These are phyloP conservation scores for Rhabdophis nuchalis DNA, from an alignment of 2,797 vertebrate genomes.

Conservation along the genomic window DNA sequence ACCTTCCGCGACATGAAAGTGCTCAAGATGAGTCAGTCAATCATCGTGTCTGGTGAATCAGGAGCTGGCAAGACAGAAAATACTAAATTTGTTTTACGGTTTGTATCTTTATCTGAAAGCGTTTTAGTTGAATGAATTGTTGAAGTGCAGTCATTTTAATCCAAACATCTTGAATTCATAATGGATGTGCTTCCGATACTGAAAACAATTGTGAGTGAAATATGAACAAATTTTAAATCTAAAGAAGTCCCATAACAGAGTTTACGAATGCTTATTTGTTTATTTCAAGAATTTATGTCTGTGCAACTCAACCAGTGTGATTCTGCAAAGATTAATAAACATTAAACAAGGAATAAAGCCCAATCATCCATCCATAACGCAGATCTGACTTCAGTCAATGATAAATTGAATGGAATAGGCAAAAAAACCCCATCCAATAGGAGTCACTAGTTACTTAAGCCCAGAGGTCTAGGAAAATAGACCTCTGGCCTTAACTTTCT, in stretches of 20 bases:
- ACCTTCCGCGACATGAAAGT: conserved; percentile 98
- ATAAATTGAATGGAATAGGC: background rate
- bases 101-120: conserved; percentile 37
- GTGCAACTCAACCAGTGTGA: background rate
- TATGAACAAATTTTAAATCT: background rate
- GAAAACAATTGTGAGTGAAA: background rate
- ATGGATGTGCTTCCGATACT: background rate
- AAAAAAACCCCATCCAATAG: background rate
- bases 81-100: conserved; percentile 98
- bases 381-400: background rate
- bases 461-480: background rate
- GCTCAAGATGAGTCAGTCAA: conserved; percentile 96
- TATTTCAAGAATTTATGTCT: background rate
- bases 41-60: conserved; percentile 98
- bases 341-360: background rate
- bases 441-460: background rate
- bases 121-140: background rate
- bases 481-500: background rate
- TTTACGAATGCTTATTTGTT: background rate
- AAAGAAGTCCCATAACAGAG: background rate
- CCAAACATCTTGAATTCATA: background rate
- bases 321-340: background rate
- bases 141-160: background rate
- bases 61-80: conserved; percentile 99
- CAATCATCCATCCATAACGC: background rate